These are phyloP conservation scores for Cyrtonyx montezumae DNA, from an alignment of 2,113 vertebrate species.

Conservation along the genomic window DNA sequence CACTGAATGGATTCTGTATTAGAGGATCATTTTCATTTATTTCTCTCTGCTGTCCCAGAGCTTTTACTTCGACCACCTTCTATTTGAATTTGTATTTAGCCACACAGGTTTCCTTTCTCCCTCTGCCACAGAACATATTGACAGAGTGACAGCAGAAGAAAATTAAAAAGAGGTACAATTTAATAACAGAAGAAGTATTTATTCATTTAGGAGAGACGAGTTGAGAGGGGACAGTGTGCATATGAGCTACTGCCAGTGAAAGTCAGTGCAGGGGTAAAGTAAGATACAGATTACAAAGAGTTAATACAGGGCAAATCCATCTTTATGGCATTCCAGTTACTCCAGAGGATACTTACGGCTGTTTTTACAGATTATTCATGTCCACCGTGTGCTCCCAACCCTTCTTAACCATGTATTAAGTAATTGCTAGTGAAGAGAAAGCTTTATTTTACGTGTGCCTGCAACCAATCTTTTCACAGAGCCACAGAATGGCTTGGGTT, in stretches of 20 bases:
- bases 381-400: not conserved
- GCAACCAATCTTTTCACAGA: not conserved
- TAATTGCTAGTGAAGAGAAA: not conserved
- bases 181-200: not conserved
- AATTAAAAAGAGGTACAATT: not conserved
- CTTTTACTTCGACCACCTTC: not conserved
- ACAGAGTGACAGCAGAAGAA: not conserved
- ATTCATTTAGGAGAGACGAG: not conserved
- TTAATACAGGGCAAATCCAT: not conserved
- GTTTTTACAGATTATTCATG: not conserved
- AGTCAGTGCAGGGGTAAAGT: not conserved
- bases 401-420: not conserved
- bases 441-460: not conserved
- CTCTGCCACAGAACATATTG: not conserved
- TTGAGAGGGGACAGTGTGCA: not conserved
- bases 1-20: not conserved
- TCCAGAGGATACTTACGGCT: not conserved
- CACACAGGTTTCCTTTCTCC: not conserved
- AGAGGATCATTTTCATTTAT: not conserved
- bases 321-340: not conserved
- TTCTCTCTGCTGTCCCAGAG: not conserved
- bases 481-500: not conserved
- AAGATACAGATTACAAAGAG: not conserved
- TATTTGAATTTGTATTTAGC: not conserved
- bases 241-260: rapidly evolving